phyloP scores from a whole-genome alignment of 92 coral and sea anemone species.

The Anthopleura xanthogrammica region DNA sequence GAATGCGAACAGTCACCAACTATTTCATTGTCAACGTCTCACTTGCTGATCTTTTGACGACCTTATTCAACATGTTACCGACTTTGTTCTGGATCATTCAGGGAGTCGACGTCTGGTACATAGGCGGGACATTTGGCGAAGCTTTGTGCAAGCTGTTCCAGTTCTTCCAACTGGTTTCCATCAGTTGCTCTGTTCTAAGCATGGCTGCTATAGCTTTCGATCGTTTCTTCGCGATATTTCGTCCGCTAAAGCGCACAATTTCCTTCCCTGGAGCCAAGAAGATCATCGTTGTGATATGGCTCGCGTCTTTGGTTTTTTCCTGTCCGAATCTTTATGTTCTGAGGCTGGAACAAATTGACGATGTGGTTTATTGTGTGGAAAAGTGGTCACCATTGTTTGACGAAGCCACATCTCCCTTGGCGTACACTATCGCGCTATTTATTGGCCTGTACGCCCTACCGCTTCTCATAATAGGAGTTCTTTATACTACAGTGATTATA shows the following conservation, averaged over 20 bases:
- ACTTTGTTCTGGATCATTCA: constrained; percentile 62
- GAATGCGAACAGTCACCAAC: constrained; percentile 79
- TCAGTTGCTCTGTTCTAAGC: constrained; percentile 62
- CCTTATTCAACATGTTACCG: constrained; percentile 76
- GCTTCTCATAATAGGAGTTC: constrained; percentile 39
- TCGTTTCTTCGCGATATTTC: constrained; percentile 69
- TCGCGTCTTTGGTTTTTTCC: constrained; percentile 46
- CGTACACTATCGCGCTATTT: constrained; percentile 65
- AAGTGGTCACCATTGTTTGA: constrained; percentile 64
- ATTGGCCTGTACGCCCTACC: constrained; percentile 61
- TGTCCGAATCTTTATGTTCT: constrained; percentile 59
- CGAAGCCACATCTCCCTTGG: constrained; percentile 39
- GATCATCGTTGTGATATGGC: constrained; percentile 51
- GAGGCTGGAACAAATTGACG: constrained; percentile 25
- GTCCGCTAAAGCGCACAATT: constrained; percentile 61
- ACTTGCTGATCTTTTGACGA: constrained; percentile 65
- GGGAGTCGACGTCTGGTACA: constrained; percentile 58
- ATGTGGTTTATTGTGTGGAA: constrained; percentile 54
- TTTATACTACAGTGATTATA: constrained; percentile 54
- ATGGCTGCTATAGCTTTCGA: constrained; percentile 71
- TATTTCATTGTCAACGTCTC: constrained; percentile 69
- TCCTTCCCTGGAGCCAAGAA: constrained; percentile 57
- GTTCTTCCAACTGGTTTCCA: constrained; percentile 58
- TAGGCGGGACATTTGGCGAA: constrained; percentile 61
- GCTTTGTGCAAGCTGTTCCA: constrained; percentile 60